Percentiles rank a stretch among this genome's conserved stretches.
These are phyloP conservation scores for Fregetta grallaria DNA, from an alignment of 2,113 vertebrate genomes.

Conservation along the genomic window DNA sequence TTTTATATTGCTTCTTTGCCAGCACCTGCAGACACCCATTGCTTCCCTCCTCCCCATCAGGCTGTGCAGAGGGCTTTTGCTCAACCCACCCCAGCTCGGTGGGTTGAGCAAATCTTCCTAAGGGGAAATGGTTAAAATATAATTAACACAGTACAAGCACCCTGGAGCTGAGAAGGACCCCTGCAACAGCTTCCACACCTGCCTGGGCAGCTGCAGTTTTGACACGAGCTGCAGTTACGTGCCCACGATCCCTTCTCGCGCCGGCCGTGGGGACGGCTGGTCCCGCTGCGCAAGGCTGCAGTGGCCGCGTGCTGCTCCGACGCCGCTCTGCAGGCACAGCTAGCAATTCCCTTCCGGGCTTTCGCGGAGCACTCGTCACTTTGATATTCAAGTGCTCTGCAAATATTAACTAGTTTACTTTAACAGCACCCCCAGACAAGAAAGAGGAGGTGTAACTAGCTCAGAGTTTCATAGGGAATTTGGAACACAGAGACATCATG, in stretches of 20 bases:
- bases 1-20: neutral
- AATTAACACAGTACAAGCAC: neutral
- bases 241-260: neutral
- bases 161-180: neutral
- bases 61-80: neutral
- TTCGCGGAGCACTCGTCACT: accelerated
- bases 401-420: neutral
- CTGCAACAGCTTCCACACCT: neutral
- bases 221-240: neutral
- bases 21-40: neutral
- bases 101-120: neutral
- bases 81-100: neutral
- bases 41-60: neutral
- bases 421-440: neutral
- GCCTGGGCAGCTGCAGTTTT: neutral
- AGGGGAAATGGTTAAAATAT: neutral
- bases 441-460: neutral
- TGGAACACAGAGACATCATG: accelerated
- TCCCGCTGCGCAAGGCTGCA: neutral
- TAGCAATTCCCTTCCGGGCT: neutral
- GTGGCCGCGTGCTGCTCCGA: neutral
- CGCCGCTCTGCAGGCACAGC: neutral
- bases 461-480: neutral
- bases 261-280: neutral
- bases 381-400: neutral